Percentiles rank a stretch among this genome's conserved stretches.
Evolutionary conservation across 2,113 vertebrate species (phyloP).

Genomic region (Gila orcuttii): DNA sequence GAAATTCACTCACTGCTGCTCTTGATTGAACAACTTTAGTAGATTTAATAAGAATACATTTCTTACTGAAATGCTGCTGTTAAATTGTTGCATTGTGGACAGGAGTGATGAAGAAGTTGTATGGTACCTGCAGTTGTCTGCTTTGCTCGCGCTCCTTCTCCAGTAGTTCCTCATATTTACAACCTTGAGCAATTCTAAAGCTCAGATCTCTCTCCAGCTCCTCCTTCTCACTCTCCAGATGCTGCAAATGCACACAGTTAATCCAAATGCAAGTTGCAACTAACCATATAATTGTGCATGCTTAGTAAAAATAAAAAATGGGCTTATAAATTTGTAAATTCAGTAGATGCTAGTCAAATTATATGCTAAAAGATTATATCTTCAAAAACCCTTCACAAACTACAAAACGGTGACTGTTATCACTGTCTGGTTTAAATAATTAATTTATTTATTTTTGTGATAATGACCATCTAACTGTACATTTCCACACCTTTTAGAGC

Average conservation of each 20-base stretch:
- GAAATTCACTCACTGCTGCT: too few species aligned
- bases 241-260: constrained; percentile 56
- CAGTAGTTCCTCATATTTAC: constrained; percentile 87
- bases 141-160: constrained; percentile 88
- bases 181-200: constrained; percentile 88
- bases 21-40: too few species aligned
- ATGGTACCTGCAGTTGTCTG: constrained; percentile 86
- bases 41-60: too few species aligned
- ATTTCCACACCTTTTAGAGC: too few species aligned
- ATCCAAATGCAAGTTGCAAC: neutral
- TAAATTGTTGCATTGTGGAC: neutral
- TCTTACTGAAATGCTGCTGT: too few species aligned
- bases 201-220: constrained; percentile 85
- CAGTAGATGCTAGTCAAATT: neutral
- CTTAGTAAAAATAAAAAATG: neutral
- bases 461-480: too few species aligned
- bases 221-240: constrained; percentile 85
- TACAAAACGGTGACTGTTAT: neutral
- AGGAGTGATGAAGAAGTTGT: neutral
- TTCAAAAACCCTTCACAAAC: neutral
- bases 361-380: neutral
- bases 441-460: too few species aligned
- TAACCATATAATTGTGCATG: neutral
- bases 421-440: too few species aligned
- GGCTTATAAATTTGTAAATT: neutral